Evolutionary conservation across 2,797 vertebrate genomes (phyloP).

Genomic region (Holocentrus rufus): DNA sequence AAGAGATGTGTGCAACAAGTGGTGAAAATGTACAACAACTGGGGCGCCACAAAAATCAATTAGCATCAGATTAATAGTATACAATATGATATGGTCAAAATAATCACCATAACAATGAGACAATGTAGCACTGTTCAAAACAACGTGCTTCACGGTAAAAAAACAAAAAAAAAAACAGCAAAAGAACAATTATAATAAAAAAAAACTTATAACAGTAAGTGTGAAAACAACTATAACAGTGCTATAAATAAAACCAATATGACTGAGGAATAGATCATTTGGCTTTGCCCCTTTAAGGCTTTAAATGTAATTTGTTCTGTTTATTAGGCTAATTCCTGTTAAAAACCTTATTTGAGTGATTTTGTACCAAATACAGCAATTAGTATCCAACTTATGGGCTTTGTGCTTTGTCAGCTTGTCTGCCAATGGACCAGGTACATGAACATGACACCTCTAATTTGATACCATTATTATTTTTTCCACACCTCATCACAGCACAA

Average conservation of each 20-base stretch:
- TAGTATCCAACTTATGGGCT: background rate
- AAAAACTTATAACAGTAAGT: no score
- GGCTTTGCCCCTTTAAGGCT: no score
- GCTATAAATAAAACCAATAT: no score
- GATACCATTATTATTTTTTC: background rate
- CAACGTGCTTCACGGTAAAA: no score
- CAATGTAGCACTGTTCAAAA: no score
- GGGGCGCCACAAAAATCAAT: conserved; percentile 16
- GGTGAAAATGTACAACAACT: conserved; percentile 2
- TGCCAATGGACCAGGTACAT: background rate
- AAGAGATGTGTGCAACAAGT: background rate
- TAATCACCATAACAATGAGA: background rate
- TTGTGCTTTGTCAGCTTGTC: background rate
- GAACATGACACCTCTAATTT: conserved; percentile 20
- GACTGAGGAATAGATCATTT: no score
- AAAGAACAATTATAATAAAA: no score
- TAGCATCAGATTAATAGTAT: conserved; percentile 6
- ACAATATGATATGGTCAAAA: conserved; percentile 3
- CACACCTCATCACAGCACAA: conserved; percentile 5
- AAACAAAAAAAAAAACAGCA: no score
- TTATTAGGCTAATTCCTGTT: no score
- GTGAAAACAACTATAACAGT: no score
- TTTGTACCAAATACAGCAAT: conserved; percentile 5
- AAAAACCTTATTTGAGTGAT: background rate
- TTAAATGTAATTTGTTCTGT: no score